Evolutionary conservation across 2,113 vertebrate species (phyloP), one percentile per base, ranked within the genome.

Genomic region (Carassius auratus): DNA sequence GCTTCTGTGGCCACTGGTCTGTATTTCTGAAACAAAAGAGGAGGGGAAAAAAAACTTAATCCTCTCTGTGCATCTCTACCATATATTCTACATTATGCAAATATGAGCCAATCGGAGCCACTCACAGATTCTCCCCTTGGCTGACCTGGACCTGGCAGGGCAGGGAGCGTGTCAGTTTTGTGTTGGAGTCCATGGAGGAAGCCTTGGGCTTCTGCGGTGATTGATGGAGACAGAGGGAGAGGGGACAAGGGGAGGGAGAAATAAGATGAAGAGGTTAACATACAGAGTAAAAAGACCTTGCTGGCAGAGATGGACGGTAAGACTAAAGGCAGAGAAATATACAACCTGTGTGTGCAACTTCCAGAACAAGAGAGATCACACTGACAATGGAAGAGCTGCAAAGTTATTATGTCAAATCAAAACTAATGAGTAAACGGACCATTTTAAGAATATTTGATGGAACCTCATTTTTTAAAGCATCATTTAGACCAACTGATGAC

Each of bases 81-180:
- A 55, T 83, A 36, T 38, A 68, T 52, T 52, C 26, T 36, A 26
- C 48, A 83, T n/a, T 73, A 57, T 73, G 66, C 68, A 61, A 52
- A 86, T 62, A 33, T 57, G 19, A n/a, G 57, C n/a, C 38, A 77
- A 36, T 69, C 59, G 33, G 23, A 83, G 74, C n/a, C 75, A 97
- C 97, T 96, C 94, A 98, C 97, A 98, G 92, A 88, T 97, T 97
- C 89, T 98, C 97, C 80, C 97, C 97, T 0, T 96, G 97, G 88
- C 97, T 98, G 76, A 98, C 96, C 0, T 97, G 97, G 57, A 98
- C 97, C 84, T 98, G 97, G 90, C 97, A 98, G 0, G 97, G 97
- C 87, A 98, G 93, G 0, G 97, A 97, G 10, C 97, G 95, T 0
- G 97, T 98, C 59, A 98, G 94, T 85, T 98, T 97, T 83, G 96